These are phyloP conservation scores for Phyllotis vaccarum DNA, from an alignment of 2,797 vertebrate species.

Conservation along the genomic window DNA sequence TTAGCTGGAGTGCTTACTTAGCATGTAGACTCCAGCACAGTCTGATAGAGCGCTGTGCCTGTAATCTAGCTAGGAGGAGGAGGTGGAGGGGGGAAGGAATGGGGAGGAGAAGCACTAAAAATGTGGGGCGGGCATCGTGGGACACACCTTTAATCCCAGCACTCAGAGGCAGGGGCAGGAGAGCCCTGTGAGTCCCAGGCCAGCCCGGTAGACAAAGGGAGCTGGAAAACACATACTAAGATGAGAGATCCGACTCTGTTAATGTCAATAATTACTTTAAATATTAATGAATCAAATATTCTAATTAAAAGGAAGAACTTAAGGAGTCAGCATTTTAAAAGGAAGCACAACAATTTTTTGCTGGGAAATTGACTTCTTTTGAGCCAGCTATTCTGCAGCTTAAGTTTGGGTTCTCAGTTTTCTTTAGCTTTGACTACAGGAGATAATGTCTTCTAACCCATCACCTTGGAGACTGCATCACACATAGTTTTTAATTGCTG, in stretches of 20 bases:
- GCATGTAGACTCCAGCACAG: too few species aligned
- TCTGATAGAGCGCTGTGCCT: neutral
- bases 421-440: neutral
- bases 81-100: neutral
- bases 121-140: neutral
- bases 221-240: neutral
- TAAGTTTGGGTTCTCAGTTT: neutral
- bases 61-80: too few species aligned
- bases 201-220: neutral
- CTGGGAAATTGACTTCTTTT: neutral
- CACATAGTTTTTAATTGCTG: neutral
- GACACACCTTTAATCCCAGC: neutral
- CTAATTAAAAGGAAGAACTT: neutral
- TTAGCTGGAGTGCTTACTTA: neutral
- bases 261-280: neutral
- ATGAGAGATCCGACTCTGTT: neutral
- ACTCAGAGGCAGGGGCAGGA: neutral
- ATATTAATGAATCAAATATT: conserved; percentile 1
- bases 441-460: neutral
- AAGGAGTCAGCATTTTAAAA: neutral
- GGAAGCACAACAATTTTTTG: neutral
- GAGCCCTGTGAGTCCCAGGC: neutral
- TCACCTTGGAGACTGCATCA: neutral
- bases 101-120: neutral
- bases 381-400: neutral